Conservation (phyloP, 2,797 vertebrate genomes). For the Cynodonichthys magdalenae region DNA sequence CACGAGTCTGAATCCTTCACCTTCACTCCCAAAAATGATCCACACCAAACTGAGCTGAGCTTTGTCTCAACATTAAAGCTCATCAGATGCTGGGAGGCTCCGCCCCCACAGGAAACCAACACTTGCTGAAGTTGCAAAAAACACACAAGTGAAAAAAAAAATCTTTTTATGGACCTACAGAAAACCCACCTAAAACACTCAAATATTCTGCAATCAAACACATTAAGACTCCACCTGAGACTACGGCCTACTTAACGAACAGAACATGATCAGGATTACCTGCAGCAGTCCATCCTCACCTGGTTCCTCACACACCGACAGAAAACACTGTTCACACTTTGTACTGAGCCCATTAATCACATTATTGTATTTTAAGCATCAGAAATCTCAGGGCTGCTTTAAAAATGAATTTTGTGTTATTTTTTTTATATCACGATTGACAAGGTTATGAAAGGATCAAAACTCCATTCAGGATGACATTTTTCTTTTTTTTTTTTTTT, state of each 20-base stretch:
- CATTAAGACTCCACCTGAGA: slow-evolving; percentile 63
- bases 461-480: no score
- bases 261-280: slow-evolving; percentile 37
- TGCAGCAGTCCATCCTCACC: slow-evolving; percentile 27
- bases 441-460: no score
- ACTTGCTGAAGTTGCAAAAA: background rate
- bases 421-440: no score
- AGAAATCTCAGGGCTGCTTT: no score
- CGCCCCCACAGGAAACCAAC: no score
- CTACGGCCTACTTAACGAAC: slow-evolving; percentile 51
- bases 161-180: slow-evolving; percentile 16
- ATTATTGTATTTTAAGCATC: background rate
- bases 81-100: background rate
- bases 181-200: slow-evolving; percentile 17
- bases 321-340: background rate
- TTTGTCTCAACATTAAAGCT: background rate
- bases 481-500: no score
- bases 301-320: slow-evolving; percentile 38
- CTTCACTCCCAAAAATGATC: background rate
- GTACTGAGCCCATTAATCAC: no score
- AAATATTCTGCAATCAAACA: slow-evolving; percentile 40
- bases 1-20: slow-evolving; percentile 4
- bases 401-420: no score
- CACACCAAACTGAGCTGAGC: background rate
- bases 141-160: background rate